These are phyloP conservation scores for Bergia puertoricense DNA, from an alignment of 92 coral and sea anemone genomes.

Conservation along the genomic window DNA sequence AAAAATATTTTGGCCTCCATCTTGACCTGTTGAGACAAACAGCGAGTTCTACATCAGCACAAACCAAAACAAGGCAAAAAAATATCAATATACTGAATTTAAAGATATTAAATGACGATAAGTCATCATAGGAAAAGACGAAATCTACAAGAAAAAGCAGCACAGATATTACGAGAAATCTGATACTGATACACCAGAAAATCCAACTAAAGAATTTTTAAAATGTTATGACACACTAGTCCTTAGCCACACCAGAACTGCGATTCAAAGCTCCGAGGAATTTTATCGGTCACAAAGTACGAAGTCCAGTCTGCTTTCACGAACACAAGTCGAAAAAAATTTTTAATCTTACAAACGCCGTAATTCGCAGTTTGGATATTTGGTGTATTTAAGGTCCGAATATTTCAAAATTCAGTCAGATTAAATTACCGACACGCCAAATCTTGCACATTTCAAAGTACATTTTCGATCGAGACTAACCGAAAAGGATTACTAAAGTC, in stretches of 20 bases:
- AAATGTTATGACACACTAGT: too few species aligned
- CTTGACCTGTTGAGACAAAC: conserved; percentile 24
- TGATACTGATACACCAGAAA: too few species aligned
- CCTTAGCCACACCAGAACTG: too few species aligned
- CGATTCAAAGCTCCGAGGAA: not conserved
- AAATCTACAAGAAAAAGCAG: too few species aligned
- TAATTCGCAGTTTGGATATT: too few species aligned
- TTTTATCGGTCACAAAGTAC: not conserved
- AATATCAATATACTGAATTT: too few species aligned
- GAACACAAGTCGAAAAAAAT: not conserved
- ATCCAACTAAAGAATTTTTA: too few species aligned
- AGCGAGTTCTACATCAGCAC: not conserved
- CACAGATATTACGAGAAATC: too few species aligned
- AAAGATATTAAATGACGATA: too few species aligned
- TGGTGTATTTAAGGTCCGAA: not conserved
- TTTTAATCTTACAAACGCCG: too few species aligned
- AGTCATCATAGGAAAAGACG: too few species aligned
- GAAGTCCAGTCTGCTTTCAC: not conserved
- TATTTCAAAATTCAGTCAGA: not conserved
- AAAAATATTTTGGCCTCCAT: conserved; percentile 11
- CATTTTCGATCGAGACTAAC: not conserved
- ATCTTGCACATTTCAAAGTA: not conserved
- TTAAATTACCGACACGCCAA: not conserved
- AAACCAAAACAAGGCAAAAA: not conserved
- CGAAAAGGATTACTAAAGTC: not conserved